These are phyloP conservation scores for Plebejus anna DNA, from an alignment of 2,888 invertebrate genomes.

Conservation along the genomic window DNA sequence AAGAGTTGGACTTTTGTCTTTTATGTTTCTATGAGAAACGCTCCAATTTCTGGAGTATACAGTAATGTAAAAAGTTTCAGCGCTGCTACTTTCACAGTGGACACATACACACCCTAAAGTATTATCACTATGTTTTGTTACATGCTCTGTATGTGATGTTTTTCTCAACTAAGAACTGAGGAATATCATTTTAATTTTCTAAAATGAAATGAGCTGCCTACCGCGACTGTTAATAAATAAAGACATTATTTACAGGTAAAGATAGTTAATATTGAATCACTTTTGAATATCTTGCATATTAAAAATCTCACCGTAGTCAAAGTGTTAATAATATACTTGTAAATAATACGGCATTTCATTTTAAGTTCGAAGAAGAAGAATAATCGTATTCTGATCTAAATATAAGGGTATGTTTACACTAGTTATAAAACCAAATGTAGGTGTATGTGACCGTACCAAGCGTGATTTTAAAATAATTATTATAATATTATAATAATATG, in stretches of 20 bases:
- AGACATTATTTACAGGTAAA: background rate
- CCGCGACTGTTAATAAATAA: background rate
- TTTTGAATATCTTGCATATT: background rate
- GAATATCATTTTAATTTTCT: background rate
- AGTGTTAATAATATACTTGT: background rate
- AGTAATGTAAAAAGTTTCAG: too few relatives aligned
- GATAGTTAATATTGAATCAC: background rate
- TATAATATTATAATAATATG: background rate
- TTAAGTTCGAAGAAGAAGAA: background rate
- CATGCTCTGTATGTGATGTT: too few relatives aligned
- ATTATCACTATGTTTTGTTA: too few relatives aligned
- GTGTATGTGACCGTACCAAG: background rate
- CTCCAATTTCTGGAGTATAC: too few relatives aligned
- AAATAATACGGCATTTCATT: background rate
- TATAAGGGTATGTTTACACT: background rate
- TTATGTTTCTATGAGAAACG: too few relatives aligned
- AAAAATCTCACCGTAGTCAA: background rate
- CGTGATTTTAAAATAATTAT: background rate
- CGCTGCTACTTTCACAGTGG: too few relatives aligned
- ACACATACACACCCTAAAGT: too few relatives aligned
- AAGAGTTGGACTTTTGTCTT: too few relatives aligned
- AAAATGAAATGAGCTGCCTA: constrained; percentile 5
- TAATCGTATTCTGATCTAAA: background rate
- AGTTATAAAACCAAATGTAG: background rate
- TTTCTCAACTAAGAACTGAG: background rate